Percentiles rank a stretch among this genome's conserved stretches.
Conservation (phyloP, 2,797 vertebrate species). For the Notamacropus eugenii region DNA sequence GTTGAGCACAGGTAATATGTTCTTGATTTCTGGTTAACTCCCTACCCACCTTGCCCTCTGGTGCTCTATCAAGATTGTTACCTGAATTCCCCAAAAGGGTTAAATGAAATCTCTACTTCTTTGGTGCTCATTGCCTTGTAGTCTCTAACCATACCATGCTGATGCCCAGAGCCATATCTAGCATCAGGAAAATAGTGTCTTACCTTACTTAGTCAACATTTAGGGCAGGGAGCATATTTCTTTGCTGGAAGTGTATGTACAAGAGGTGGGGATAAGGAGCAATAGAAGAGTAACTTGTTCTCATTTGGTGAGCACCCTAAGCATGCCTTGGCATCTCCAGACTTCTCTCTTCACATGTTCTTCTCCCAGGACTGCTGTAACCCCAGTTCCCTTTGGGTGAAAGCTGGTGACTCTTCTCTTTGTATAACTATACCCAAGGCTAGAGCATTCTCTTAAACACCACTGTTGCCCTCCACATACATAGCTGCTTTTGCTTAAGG, state of each 20-base stretch:
- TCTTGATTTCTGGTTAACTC: not conserved
- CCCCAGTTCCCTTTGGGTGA: not conserved
- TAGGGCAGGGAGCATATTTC: not conserved
- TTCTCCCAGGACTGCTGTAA: not conserved
- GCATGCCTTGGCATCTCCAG: not conserved
- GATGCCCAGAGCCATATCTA: not conserved
- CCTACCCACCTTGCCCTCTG: not conserved
- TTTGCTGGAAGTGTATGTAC: not conserved
- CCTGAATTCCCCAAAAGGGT: not conserved
- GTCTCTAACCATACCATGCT: not conserved
- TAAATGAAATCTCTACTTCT: not conserved
- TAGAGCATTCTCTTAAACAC: not conserved
- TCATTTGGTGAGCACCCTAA: not conserved
- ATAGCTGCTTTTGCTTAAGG: not conserved
- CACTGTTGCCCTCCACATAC: not conserved
- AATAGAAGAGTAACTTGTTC: not conserved
- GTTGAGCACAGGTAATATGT: not conserved
- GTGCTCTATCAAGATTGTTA: not conserved
- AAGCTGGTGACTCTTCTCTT: not conserved
- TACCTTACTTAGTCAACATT: not conserved
- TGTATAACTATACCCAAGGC: not conserved
- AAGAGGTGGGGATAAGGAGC: not conserved
- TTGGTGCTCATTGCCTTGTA: not conserved
- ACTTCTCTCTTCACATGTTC: not conserved
- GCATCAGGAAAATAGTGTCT: not conserved